Evolutionary conservation across 2,797 vertebrate species (phyloP), one percentile per base, ranked within the genome.

Genomic region (Molossus molossus): DNA sequence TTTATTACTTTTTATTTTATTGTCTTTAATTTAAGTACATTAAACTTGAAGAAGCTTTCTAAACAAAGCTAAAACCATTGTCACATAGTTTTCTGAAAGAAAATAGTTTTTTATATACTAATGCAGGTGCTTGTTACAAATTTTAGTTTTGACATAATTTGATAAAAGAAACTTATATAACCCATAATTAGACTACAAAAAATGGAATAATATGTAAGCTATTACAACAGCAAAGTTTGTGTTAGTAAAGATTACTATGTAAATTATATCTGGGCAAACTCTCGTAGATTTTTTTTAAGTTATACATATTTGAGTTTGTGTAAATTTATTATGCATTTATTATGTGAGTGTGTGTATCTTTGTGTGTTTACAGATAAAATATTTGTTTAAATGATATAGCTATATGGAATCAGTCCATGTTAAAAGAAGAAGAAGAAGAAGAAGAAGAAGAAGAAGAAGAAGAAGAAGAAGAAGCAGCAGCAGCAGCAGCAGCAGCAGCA

Each of bases 1-100:
- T 48, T 27, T 64, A 83, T 79, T 53, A 29, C 40, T 90, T 72
- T 90, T 65, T 62, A 37, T 86, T 60, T 96, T 80, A 40, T 80
- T 91, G 27, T 57, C 37, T 82, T 75, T 57, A 77, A 23, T 37
- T 72, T 69, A 53, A 75, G 62, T 40, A 87, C 58, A 62, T 70
- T 80, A 62, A 12, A 70, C 65, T 18, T 75, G 60, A 89, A 87
- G n/a, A 45, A 6, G 6, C 55, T 92, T 90, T 90, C 50, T 90
- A 88, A 86, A 40, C 23, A 79, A 93, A 88, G n/a, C 9, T 45
- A 76, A 95, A 81, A 37, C 11, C 8, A 45, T 50, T 58, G 13
- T 73, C 58, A 60, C 33, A 11, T 60, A 62, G 6, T 70, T 27
- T 70, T 27, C 13, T 70, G 25, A 87, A 80, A 79, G 29, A 25